These are phyloP conservation scores for Oceanodroma leucorhoa DNA, from an alignment of 2,797 vertebrate genomes.

Conservation along the genomic window DNA sequence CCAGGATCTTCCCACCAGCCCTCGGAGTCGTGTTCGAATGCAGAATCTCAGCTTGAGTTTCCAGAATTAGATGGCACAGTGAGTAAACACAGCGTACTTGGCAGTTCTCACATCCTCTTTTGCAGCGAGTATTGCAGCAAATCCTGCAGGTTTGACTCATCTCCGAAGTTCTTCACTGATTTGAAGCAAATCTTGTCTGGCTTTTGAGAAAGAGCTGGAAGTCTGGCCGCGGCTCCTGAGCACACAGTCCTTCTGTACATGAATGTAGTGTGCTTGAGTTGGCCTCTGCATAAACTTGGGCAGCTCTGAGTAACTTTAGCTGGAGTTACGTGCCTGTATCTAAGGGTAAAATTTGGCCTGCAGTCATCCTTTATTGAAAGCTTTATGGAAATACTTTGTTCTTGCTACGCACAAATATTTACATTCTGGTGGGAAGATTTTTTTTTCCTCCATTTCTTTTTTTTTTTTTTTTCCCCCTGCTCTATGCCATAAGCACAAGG, in stretches of 20 bases:
- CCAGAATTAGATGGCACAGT: constrained; percentile 50
- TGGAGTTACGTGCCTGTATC: background rate
- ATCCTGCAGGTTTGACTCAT: constrained; percentile 62
- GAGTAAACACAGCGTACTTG: constrained; percentile 51
- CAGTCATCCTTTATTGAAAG: constrained; percentile 11
- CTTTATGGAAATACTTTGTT: constrained; percentile 24
- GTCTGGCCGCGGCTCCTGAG: background rate
- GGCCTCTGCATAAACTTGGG: background rate
- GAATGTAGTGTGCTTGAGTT: background rate
- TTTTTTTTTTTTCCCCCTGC: fast-evolving
- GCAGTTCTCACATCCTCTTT: constrained; percentile 68
- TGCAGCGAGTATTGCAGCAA: constrained; percentile 61
- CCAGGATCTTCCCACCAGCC: constrained; percentile 35
- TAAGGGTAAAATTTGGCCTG: background rate
- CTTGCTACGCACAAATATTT: constrained; percentile 5
- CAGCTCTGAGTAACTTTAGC: background rate
- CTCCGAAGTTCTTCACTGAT: constrained; percentile 12
- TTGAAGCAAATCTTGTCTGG: background rate
- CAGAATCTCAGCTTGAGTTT: constrained; percentile 33
- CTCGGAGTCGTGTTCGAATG: constrained; percentile 12
- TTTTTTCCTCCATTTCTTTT: background rate
- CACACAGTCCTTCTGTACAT: background rate
- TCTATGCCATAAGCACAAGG: background rate
- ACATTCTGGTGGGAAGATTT: constrained; percentile 1
- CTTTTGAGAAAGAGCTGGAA: background rate